Evolutionary conservation across 2,888 invertebrate genomes (phyloP), one percentile per base, ranked within the genome.

Genomic region (Oscheius sp.): DNA sequence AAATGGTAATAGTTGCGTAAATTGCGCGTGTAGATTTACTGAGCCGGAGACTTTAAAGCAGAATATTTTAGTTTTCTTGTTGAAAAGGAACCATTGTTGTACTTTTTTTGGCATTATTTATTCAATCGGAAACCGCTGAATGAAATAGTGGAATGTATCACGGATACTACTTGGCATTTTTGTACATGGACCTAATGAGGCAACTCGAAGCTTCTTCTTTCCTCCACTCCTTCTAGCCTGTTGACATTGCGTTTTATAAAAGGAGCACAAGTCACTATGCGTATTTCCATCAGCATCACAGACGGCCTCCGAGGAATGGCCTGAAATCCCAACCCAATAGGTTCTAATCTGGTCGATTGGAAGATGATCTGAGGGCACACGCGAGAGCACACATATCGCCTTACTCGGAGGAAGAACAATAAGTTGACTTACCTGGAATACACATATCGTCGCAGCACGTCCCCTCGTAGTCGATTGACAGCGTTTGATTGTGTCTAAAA

Each of bases 401-500:
- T 60, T 60, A 60, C 60, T 32, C 3, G n/a, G 29, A 53, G 10
- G 29, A 11, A 11, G 10, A 7, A 42, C 42, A 59, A 33, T 37
- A 11, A 32, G 60, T 59, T 21, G 60, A 37, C 75, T 51, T 60
- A 75, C 75, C 71, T 62, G 66, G 74, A 0, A 76, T 71, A 68
- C 83, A 83, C 75, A 83, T 80, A 51, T 82, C 80, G 59, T 83
- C 83, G 55, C 83, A 83, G 48, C 83, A 83, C 3, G 79, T 77
- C 4, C 83, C 83, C 29, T 75, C 75, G 63, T 82, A 83, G 60
- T 83, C 83, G 0, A 83, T 76, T 70, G 81, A 79, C 11, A 83
- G 33, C 3, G 81, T 76, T 58, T 79, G 74, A 51, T 82, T 79
- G 48, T 75, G 68, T 60, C 81, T 81, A 62, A 5, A 68, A 53